phyloP scores from a whole-genome alignment of 1,140 invertebrate genomes.

The Akabosia matsudoensis region DNA sequence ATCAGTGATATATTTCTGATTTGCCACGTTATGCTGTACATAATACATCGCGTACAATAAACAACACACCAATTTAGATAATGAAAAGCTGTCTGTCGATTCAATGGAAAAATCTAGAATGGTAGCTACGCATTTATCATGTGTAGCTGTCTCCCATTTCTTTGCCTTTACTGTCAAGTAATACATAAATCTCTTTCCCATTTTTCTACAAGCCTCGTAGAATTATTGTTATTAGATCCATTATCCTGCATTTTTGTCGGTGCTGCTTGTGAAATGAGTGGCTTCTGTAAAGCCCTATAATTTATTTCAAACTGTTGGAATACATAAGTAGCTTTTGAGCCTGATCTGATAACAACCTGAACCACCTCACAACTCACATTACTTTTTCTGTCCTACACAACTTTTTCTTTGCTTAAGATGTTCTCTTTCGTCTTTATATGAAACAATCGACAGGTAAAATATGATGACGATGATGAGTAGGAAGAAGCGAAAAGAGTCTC shows the following conservation, averaged over 20 bases:
- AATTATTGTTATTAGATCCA: background rate
- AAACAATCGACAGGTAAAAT: conserved; percentile 3
- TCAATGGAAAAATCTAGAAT: too few species aligned
- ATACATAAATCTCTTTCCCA: background rate
- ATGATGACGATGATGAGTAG: background rate
- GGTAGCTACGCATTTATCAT: too few species aligned
- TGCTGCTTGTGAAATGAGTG: background rate
- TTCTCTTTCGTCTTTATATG: background rate
- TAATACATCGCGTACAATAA: too few species aligned
- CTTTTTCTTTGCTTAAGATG: too few species aligned
- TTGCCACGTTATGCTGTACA: too few species aligned
- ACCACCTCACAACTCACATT: background rate
- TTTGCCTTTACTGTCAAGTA: too few species aligned
- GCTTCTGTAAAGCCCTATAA: background rate
- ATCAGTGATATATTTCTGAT: too few species aligned
- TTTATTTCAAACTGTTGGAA: conserved; percentile 14
- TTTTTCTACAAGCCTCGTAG: background rate
- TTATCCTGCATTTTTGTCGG: background rate
- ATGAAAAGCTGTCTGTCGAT: too few species aligned
- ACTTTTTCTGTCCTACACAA: background rate
- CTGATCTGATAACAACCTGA: background rate
- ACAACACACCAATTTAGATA: too few species aligned
- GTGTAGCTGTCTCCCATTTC: too few species aligned
- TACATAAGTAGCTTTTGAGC: conserved; percentile 1
- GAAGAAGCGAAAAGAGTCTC: background rate